Base-by-base conservation (phyloP, 2,113 vertebrate species). In the Nansenia antarctica region DNA sequence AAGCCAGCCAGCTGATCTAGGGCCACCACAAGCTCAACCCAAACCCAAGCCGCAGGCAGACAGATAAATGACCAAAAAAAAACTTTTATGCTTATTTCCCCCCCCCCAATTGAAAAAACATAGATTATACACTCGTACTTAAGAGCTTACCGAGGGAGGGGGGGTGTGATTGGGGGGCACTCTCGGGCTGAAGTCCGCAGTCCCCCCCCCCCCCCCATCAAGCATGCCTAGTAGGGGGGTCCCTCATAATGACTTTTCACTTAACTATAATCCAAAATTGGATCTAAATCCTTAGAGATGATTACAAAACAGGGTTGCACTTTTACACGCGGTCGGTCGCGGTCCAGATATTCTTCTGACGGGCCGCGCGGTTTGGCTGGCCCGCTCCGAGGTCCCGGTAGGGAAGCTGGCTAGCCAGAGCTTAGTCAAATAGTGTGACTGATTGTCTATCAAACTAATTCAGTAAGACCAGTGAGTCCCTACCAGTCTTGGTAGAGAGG, bases 281-380 rank as follows among this genome's bases (percentile, higher is more conserved):
- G 80, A 92, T 87, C 86, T 85, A 89, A 91, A 91, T 90, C 86
- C 84, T 64, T 72, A 66, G 76, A 87, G 89, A 88, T 92, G 89
- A 88, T 92, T 91, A 92, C 86, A 81, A n/a, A 86, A 88, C 77
- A 81, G 73, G 73, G 77, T 82, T 65, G 68, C 77, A 77, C 78
- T 88, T 83, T 88, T n/a, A 84, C 84, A 86, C 81, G 83, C 72
- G 74, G n/a, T n/a, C n/a, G n/a, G n/a, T 73, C 60, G 62, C 64
- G 68, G 76, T 81, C 84, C 85, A 87, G 89, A 85, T 71, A 81
- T 87, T n/a, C 71, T 76, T 58, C 70, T 83, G 80, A 73, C 78
- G 72, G 70, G 75, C 78, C 79, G 76, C 74, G 75, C 78, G 73
- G 74, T 69, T 80, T n/a, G n/a, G 72, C 24, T 55, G 83, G 69